Base-by-base conservation (phyloP, 1,140 invertebrate species). In the Eufriesea mexicana region DNA sequence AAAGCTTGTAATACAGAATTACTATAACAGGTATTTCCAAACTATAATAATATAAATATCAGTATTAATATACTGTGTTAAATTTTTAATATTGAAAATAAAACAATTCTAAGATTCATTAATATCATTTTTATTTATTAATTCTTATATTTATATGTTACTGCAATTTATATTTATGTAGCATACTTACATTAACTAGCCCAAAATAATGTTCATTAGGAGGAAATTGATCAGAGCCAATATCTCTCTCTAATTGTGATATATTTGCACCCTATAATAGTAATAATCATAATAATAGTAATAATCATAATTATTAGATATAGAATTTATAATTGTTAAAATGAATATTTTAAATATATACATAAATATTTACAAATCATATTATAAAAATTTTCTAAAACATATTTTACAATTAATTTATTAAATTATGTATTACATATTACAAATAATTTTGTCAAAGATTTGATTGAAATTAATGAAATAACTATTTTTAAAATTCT, bases 1-100 rank as follows among this genome's bases (percentile, higher is more conserved):
- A 99, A 95, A 28, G 99, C 99, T 96, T 99, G 99, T 77, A 99
- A 95, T 76, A 99, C 99, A 61, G 99, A 99, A 95, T 99, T 99
- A 93, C 98, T 99, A 92, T 99, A 99, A 95, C 99, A 99, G 16
- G 99, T 99, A 95, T 99, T 99, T 77, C 99, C 99, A 96, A 99
- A 99, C 98, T 99, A 95, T 89, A 97, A 96, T 5, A 66, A 91
- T 85, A 90, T 78, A 70, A 78, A 84, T 84, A 81, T 79, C 80
- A 79, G 74, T 68, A 55, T 84, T 73, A 62, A 25, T 35, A n/a
- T n/a, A n/a, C n/a, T n/a, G n/a, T n/a, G n/a, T n/a, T n/a, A n/a
- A n/a, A 23, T 28, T 49, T 5, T 9, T 62, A 49, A 49, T 62
- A 47, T 7, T 49, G 10, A 28, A 9, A 23, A 62, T n/a, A 62